Evolutionary conservation across 2,113 vertebrate genomes (phyloP).

Genomic region (Myrmecobius fasciatus): DNA sequence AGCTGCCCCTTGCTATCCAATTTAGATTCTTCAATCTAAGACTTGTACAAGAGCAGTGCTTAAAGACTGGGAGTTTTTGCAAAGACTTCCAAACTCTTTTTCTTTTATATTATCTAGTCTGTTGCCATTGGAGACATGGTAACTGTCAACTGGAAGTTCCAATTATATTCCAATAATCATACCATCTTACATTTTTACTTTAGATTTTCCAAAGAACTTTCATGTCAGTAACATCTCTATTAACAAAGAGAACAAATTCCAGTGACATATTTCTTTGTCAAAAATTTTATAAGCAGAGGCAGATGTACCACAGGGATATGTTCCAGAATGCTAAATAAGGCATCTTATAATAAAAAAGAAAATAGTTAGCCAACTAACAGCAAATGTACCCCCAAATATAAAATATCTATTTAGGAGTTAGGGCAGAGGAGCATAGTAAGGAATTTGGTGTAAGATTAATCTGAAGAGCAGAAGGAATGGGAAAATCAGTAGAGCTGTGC

Average conservation of each 20-base stretch:
- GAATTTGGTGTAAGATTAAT: neutral
- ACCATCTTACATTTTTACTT: neutral
- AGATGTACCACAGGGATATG: neutral
- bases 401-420: neutral
- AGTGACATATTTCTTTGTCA: slow-evolving; percentile 2
- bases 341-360: neutral
- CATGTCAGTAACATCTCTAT: neutral
- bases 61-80: neutral
- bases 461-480: neutral
- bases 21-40: neutral
- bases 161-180: neutral
- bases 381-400: neutral
- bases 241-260: neutral
- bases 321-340: neutral
- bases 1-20: neutral
- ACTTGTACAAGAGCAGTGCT: neutral
- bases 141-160: neutral
- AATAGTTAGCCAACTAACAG: neutral
- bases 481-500: neutral
- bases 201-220: neutral
- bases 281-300: neutral
- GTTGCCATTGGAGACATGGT: neutral
- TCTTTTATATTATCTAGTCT: neutral
- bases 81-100: neutral
- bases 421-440: neutral